Conservation (phyloP, 2,113 vertebrate species). For the Rhipidura dahli region DNA sequence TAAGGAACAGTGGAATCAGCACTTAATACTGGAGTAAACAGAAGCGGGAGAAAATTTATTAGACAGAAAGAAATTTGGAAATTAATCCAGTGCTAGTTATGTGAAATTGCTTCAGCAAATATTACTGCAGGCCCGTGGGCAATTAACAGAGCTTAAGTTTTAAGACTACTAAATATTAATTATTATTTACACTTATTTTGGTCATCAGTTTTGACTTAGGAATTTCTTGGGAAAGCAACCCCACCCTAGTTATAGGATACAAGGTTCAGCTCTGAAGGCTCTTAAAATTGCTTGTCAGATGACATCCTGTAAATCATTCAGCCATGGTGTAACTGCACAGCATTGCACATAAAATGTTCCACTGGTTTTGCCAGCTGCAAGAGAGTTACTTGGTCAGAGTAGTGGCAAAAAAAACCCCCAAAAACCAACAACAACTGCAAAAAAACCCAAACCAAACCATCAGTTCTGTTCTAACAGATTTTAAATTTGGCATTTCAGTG, state of each 20-base stretch:
- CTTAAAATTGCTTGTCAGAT: not conserved
- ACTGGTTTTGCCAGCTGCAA: not conserved
- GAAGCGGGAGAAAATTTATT: not conserved
- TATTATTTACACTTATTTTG: not conserved
- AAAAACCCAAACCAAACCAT: not conserved
- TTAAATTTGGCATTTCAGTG: not conserved
- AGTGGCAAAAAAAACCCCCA: not conserved
- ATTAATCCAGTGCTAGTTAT: not conserved
- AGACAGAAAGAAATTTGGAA: too few species aligned
- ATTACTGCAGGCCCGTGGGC: not conserved
- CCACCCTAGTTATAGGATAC: not conserved
- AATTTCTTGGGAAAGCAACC: not conserved
- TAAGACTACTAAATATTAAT: not conserved
- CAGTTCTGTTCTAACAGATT: not conserved
- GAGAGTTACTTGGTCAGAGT: not conserved
- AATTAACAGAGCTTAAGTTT: not conserved
- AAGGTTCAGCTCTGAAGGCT: not conserved
- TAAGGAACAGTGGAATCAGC: not conserved
- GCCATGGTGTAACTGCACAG: not conserved
- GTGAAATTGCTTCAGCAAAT: not conserved
- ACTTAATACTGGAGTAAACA: not conserved
- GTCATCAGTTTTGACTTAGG: not conserved
- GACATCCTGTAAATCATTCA: fast-evolving
- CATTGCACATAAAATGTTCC: not conserved
- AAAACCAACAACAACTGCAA: not conserved